Conservation (phyloP, 2,113 vertebrate genomes). For the Catharus minimus region DNA sequence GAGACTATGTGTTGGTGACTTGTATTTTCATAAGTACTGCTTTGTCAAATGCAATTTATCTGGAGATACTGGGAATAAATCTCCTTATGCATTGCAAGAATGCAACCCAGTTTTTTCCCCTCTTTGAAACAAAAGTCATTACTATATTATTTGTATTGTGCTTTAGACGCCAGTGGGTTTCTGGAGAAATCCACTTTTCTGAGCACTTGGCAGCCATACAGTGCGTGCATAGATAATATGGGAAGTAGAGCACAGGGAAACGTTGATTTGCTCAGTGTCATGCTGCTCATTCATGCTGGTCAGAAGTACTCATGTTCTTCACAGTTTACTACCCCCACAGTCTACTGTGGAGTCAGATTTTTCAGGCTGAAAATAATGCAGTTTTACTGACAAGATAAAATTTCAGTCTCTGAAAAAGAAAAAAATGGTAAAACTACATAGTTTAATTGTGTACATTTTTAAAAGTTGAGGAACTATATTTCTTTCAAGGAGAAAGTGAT, state of each 20-base stretch:
- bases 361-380: not conserved
- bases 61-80: conserved; percentile 5
- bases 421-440: not conserved
- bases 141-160: not conserved
- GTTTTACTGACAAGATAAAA: not conserved
- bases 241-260: not conserved
- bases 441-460: not conserved
- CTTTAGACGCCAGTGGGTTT: not conserved
- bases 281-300: not conserved
- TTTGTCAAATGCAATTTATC: conserved; percentile 40
- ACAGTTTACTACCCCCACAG: not conserved
- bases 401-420: not conserved
- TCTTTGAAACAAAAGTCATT: not conserved
- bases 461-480: not conserved
- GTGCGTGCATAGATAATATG: not conserved
- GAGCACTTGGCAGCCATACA: not conserved
- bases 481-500: not conserved
- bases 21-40: not conserved
- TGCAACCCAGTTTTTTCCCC: not conserved
- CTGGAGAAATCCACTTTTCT: conserved; percentile 4
- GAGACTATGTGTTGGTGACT: conserved; percentile 3
- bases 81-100: not conserved
- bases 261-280: not conserved
- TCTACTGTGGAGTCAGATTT: not conserved
- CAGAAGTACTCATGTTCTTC: not conserved